A percentile compares a stretch with the other conserved stretches of the same genome.
These are phyloP conservation scores for cattle (Bos taurus) DNA, from an alignment of 2,113 vertebrate genomes.

Conservation along the genomic window DNA sequence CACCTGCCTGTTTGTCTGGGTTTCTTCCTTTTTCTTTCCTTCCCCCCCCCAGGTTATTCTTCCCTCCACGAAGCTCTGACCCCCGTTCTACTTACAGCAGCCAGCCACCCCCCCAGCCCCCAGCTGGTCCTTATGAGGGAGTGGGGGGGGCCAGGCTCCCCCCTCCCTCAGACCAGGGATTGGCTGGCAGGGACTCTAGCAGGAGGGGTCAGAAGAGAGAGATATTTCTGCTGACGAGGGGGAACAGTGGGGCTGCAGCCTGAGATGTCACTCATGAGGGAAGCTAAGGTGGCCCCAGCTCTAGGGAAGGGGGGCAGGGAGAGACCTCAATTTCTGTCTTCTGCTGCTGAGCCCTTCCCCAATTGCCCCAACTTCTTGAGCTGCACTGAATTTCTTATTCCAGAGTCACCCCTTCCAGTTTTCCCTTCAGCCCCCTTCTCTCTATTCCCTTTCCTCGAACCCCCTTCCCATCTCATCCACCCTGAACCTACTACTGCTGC, in stretches of 20 bases:
- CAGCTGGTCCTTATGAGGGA: constrained; percentile 79
- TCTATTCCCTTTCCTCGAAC: background rate
- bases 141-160: constrained; percentile 59
- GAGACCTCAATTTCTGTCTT: constrained; percentile 1
- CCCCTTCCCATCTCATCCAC: background rate
- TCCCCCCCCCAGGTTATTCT: constrained; percentile 49
- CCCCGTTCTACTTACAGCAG: constrained; percentile 74
- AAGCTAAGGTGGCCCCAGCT: constrained; percentile 64
- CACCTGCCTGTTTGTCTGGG: constrained; percentile 57
- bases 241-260: constrained; percentile 76
- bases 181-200: constrained; percentile 68
- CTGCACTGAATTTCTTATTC: background rate
- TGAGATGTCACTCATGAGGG: constrained; percentile 78
- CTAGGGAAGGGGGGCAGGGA: background rate
- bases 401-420: background rate
- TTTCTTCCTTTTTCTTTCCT: constrained; percentile 50
- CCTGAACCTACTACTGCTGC: background rate
- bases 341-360: background rate
- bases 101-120: constrained; percentile 70
- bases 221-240: constrained; percentile 81
- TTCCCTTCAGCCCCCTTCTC: background rate
- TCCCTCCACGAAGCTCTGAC: constrained; percentile 57
- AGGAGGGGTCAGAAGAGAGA: constrained; percentile 75
- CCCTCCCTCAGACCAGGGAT: constrained; percentile 66
- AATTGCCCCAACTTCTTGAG: background rate